Evolutionary conservation across 2,113 vertebrate species (phyloP), one percentile per base, ranked within the genome.

Genomic region (Henicopernis longicauda): DNA sequence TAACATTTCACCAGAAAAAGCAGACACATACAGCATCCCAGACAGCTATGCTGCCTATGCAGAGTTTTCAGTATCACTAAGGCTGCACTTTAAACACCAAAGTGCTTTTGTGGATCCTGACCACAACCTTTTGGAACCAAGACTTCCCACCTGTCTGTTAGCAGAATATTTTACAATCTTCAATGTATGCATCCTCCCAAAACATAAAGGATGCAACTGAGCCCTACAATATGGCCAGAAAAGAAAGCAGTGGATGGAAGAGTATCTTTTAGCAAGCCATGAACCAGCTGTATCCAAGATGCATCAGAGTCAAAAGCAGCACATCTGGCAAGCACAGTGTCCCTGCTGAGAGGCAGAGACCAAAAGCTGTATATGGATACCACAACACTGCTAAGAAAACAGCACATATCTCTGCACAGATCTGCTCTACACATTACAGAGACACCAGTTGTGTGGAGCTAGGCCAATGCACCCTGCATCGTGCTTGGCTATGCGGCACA

Each of bases 341-440:
- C 62, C 54, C 29, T 72, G 31, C 32, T 58, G 72, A 89, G 42
- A 54, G 50, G 9, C 59, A 74, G 47, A 71, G 29, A 55, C 16
- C 50, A 66, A 45, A 19, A 89, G 50, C 31, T 77, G 22, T 12
- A n/a, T 40, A n/a, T 0, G 0, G 50, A 17, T 13, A 58, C 21
- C 9, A 65, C 10, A 38, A 22, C 20, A 42, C 10, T 42, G 20
- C 66, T 89, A 9, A 0, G 1, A 62, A 27, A 84, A 44, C 7
- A 54, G 54, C 29, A 20, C 13, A 3, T 27, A 27, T 19, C 42
- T 79, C 63, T 70, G 17, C 77, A 32, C 0, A 0, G 55, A 66
- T 49, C 77, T 63, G 15, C 49, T 67, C 47, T 42, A 26, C 42
- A 66, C 27, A 4, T 34, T 61, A 40, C 20, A 63, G 40, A 42